A percentile compares a stretch with the other conserved stretches of the same genome.
Evolutionary conservation across 2,113 vertebrate species (phyloP).

Genomic region (Cheirogaleus medius): DNA sequence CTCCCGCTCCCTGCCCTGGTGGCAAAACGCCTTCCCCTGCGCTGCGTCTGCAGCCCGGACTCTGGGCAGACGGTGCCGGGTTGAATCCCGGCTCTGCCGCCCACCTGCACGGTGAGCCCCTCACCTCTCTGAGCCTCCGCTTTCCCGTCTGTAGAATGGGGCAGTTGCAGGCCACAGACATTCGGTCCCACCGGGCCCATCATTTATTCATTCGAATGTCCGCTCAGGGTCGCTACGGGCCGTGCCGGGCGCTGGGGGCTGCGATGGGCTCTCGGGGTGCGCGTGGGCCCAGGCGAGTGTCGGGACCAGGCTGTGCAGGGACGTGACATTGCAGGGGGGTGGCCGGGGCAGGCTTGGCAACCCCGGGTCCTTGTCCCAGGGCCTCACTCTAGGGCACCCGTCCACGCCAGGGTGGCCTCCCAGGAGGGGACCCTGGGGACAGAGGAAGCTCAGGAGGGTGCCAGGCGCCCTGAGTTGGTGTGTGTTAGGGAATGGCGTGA

Average conservation of each 20-base stretch:
- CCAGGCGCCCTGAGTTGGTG: neutral
- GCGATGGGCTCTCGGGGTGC: neutral
- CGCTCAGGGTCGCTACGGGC: fast-evolving
- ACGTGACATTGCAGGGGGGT: neutral
- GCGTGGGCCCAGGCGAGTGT: no score
- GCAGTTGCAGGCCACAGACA: fast-evolving
- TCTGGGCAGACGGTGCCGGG: neutral
- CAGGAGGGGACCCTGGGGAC: neutral
- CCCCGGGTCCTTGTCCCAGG: neutral
- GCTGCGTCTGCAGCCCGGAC: fast-evolving
- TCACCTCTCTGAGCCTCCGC: neutral
- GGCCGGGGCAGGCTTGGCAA: neutral
- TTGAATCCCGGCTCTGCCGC: neutral
- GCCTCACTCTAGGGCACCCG: neutral
- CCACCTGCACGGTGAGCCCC: neutral
- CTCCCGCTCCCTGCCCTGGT: neutral
- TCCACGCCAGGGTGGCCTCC: neutral
- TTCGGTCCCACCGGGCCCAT: neutral
- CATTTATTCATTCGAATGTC: fast-evolving
- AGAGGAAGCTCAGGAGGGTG: neutral
- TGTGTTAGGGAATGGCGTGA: fast-evolving
- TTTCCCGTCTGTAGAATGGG: neutral
- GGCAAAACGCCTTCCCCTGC: neutral
- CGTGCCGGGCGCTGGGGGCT: fast-evolving
- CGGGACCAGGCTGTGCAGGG: neutral